phyloP scores from a whole-genome alignment of 2,797 vertebrate genomes.

The Yasuhikotakia modesta region DNA sequence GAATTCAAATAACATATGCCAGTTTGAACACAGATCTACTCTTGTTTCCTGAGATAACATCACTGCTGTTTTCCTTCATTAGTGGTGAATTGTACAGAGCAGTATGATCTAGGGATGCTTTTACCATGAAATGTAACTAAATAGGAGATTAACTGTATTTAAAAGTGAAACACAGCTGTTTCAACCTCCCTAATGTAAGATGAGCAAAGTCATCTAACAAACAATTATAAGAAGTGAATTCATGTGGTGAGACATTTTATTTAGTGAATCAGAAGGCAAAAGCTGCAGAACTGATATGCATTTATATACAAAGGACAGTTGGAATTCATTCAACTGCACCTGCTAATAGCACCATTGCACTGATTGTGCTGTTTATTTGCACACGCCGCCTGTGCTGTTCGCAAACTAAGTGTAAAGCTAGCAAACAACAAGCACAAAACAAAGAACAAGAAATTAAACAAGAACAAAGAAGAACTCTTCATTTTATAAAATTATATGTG shows the following conservation, averaged over 20 bases:
- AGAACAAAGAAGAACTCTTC: no score
- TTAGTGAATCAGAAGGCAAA: neutral
- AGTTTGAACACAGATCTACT: conserved; percentile 37
- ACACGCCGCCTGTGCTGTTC: no score
- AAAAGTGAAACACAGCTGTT: conserved; percentile 30
- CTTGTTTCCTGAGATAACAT: conserved; percentile 51
- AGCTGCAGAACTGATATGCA: conserved; percentile 5
- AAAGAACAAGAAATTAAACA: no score
- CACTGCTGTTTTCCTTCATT: conserved; percentile 52
- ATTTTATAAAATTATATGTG: no score
- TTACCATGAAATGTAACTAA: conserved; percentile 38
- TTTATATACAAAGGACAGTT: conserved; percentile 15
- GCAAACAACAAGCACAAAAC: no score
- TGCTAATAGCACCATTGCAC: neutral
- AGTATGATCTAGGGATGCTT: neutral
- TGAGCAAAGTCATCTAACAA: conserved; percentile 9
- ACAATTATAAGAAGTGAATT: conserved; percentile 8
- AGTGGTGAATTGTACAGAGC: conserved; percentile 42
- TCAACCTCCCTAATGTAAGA: neutral
- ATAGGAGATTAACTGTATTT: conserved; percentile 36
- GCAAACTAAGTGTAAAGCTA: no score
- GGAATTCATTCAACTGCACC: neutral
- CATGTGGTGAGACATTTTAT: neutral
- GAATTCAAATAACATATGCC: conserved; percentile 49
- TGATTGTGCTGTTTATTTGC: neutral